Conservation (phyloP, 2,113 vertebrate species). For the Lepus timidus region DNA sequence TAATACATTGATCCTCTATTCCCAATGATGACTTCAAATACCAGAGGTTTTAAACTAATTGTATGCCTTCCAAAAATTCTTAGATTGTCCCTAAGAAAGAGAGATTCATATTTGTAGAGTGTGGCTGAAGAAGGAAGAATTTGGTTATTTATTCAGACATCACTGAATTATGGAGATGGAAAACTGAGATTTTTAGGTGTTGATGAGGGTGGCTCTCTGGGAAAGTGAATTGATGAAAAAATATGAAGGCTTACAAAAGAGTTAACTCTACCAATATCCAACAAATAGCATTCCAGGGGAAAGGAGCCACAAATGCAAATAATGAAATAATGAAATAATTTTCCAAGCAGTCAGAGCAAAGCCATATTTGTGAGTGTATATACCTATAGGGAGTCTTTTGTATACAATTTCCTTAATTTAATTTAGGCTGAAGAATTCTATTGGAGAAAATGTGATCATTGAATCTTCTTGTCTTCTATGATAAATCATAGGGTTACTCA, state of each 20-base stretch:
- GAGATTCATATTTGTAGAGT: slow-evolving; percentile 5
- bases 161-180: not conserved
- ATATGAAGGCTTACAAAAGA: not conserved
- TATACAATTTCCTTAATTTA: not conserved
- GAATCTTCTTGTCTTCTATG: not conserved
- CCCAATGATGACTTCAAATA: slow-evolving; percentile 52
- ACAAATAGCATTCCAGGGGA: not conserved
- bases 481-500: slow-evolving; percentile 20
- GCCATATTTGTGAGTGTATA: not conserved
- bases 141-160: not conserved
- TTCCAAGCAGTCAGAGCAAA: not conserved
- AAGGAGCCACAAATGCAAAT: not conserved
- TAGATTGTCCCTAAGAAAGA: slow-evolving; percentile 12
- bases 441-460: not conserved
- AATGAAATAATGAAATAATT: not conserved
- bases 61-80: not conserved
- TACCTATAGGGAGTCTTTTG: not conserved
- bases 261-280: not conserved
- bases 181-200: not conserved
- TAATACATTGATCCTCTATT: slow-evolving; percentile 51
- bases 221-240: not conserved
- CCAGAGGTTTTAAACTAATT: slow-evolving; percentile 51
- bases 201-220: not conserved
- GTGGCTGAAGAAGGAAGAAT: not conserved
- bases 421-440: not conserved